phyloP scores from a whole-genome alignment of 2,797 vertebrate species.

The Botia almorhae region DNA sequence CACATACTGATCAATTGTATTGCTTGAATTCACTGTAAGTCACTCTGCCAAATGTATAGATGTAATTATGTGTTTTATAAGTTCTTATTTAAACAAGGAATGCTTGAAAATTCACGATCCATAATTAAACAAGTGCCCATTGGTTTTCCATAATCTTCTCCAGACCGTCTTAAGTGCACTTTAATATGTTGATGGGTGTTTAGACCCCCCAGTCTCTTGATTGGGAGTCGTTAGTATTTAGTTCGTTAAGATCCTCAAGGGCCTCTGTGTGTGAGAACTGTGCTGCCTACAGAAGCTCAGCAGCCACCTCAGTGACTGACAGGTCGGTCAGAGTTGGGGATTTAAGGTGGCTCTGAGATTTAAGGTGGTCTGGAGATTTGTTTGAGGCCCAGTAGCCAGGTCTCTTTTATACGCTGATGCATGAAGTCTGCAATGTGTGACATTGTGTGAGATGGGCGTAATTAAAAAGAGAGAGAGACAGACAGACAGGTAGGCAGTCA shows the following conservation, averaged over 20 bases:
- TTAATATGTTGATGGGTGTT: conserved; percentile 36
- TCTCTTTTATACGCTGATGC: conserved; percentile 4
- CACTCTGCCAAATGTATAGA: too few species aligned
- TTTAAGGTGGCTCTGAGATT: conserved; percentile 45
- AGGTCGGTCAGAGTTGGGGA: conserved; percentile 59
- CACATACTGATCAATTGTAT: too few species aligned
- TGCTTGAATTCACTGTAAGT: too few species aligned
- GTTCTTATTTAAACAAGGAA: too few species aligned
- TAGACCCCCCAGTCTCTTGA: conserved; percentile 32
- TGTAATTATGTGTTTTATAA: too few species aligned
- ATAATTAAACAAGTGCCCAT: conserved; percentile 6
- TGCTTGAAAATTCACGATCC: neutral
- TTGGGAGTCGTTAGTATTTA: conserved; percentile 58
- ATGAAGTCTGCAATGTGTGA: conserved; percentile 29
- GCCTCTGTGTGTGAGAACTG: conserved; percentile 37
- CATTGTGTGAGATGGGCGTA: conserved; percentile 30
- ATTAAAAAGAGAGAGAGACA: conserved; percentile 4
- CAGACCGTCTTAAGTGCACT: neutral
- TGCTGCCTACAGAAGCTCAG: conserved; percentile 30
- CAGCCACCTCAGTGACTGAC: conserved; percentile 50
- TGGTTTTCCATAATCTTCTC: conserved; percentile 13
- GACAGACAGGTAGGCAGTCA: too few species aligned
- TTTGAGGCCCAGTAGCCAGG: conserved; percentile 27
- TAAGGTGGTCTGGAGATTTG: conserved; percentile 39
- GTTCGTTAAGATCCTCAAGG: conserved; percentile 57